Conservation (phyloP, 2,113 vertebrate genomes). For the Taxidea taxus region DNA sequence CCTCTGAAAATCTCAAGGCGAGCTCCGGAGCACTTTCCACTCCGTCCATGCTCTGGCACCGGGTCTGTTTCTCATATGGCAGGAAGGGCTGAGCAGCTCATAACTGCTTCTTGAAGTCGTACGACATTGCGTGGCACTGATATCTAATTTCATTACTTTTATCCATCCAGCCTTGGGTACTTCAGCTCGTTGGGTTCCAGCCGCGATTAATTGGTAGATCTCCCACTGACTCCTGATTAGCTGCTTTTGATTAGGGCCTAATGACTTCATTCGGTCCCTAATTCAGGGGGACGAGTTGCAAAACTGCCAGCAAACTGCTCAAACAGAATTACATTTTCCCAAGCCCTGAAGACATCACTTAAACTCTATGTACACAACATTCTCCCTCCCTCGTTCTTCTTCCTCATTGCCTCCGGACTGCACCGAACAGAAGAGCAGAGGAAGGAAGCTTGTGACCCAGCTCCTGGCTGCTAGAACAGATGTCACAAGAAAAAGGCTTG, state of each 20-base stretch:
- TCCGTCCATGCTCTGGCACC: neutral
- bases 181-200: conserved; percentile 66
- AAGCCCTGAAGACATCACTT: conserved; percentile 67
- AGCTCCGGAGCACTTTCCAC: neutral
- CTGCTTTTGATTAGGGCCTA: conserved; percentile 85
- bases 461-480: conserved; percentile 26
- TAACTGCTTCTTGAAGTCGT: neutral
- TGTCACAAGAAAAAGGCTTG: neutral
- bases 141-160: conserved; percentile 62
- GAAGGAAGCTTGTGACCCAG: neutral
- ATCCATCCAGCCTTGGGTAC: conserved; percentile 58
- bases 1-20: neutral
- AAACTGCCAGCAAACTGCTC: conserved; percentile 73
- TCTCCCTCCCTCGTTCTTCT: neutral
- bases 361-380: neutral
- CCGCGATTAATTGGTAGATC: conserved; percentile 76
- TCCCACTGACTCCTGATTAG: conserved; percentile 86
- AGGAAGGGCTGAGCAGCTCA: neutral
- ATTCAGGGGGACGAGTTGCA: conserved; percentile 73
- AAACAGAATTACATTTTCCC: conserved; percentile 68
- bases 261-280: conserved; percentile 79
- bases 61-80: neutral
- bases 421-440: neutral
- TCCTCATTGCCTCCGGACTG: neutral
- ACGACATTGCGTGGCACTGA: neutral